Percentiles rank a stretch among this genome's conserved stretches.
phyloP scores from a whole-genome alignment of 2,888 invertebrate species.

The Cephalotes varians region DNA sequence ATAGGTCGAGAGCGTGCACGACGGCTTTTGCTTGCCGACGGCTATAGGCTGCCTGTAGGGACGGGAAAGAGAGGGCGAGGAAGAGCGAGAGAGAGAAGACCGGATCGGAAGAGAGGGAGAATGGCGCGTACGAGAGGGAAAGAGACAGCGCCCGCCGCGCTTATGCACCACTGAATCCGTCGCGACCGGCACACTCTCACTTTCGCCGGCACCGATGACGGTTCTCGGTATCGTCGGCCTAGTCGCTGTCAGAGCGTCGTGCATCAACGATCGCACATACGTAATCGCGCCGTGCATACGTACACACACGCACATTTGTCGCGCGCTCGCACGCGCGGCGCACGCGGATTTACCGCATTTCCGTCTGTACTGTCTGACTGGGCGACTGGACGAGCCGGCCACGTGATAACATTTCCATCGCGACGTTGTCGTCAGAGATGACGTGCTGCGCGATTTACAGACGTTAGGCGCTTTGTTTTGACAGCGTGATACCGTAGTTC shows the following conservation, averaged over 20 bases:
- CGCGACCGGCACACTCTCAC: constrained; percentile 82
- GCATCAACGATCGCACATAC: constrained; percentile 55
- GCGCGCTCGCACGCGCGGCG: constrained; percentile 6
- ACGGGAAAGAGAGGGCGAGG: constrained; percentile 55
- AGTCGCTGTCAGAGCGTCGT: constrained; percentile 69
- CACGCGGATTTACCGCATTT: constrained; percentile 20
- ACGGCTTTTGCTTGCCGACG: constrained; percentile 66
- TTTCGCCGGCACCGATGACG: constrained; percentile 84
- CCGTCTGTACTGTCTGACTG: neutral
- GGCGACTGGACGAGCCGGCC: neutral
- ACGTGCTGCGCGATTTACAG: neutral
- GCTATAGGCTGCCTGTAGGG: constrained; percentile 69
- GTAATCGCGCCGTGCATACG: constrained; percentile 5
- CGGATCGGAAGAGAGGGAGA: constrained; percentile 56
- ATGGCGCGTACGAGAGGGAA: constrained; percentile 54
- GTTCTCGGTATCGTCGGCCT: constrained; percentile 78
- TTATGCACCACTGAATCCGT: constrained; percentile 81
- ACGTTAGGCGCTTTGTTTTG: constrained; percentile 38
- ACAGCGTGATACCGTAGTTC: constrained; percentile 24
- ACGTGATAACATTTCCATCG: constrained; percentile 16
- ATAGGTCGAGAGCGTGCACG: constrained; percentile 74
- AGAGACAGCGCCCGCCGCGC: constrained; percentile 67
- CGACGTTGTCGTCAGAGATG: neutral
- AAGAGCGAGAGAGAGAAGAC: constrained; percentile 55
- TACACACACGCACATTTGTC: neutral